Evolutionary conservation across 2,113 vertebrate genomes (phyloP), one percentile per base, ranked within the genome.

Genomic region (Protobothrops flavoviridis): DNA sequence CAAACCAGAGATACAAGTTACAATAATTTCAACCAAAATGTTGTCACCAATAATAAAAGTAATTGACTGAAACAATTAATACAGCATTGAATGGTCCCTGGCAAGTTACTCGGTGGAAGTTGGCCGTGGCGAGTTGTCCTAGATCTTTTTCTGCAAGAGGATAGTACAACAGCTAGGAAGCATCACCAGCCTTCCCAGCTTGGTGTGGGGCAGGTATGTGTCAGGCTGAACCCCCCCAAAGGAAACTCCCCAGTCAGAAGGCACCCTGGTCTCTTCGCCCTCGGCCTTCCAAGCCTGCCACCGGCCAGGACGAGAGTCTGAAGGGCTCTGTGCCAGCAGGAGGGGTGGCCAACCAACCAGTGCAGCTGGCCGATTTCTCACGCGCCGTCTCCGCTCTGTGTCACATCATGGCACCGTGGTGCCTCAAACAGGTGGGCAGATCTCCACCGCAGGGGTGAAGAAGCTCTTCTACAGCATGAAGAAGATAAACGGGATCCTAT

Each of bases 351-450:
- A 55, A 12, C 24, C 0, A 57, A 33, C 94, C 94, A 93, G 64
- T 74, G 69, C n/a, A 74, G n/a, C n/a, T 20, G 33, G 93, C 91
- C 93, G 93, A 24, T 91, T 96, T 94, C 57, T 17, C 96, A 91
- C 85, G 95, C 55, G 88, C 13, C 91, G 91, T 93, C 95, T 74
- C 55, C 94, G 91, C 93, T 94, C 93, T 4, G 89, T 85, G n/a
- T 92, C 94, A 64, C 88, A 2, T 2, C 20, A 50, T 8, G 64
- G 86, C 50, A 56, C 94, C 91, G 85, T 53, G 45, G 55, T 94
- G 96, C 93, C 92, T 93, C 93, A 55, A 92, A 90, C 94, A 94
- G 91, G 81, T 43, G 95, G 92, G 81, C 94, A 59, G 69, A 2
- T 74, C 33, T 13, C 15, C 69, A 74, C n/a, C 5, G 0, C n/a